phyloP scores from a whole-genome alignment of 2,888 invertebrate genomes.

The Epistrophella euchroma region DNA sequence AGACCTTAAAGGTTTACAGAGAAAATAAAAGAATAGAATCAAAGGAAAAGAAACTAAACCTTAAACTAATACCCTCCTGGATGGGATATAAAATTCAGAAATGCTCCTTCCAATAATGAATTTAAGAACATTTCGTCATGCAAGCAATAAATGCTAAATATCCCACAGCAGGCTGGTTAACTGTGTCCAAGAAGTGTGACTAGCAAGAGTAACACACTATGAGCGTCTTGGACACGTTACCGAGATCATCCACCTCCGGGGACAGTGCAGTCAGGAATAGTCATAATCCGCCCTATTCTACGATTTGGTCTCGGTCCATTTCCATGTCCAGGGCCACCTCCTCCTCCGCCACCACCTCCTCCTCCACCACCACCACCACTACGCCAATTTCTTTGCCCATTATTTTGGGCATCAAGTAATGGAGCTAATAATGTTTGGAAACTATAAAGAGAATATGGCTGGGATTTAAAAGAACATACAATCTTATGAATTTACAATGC shows the following conservation, averaged over 20 bases:
- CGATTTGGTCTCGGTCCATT: constrained; percentile 72
- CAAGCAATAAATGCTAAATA: constrained; percentile 54
- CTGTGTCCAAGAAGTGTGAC: constrained; percentile 64
- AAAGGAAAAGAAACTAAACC: not conserved
- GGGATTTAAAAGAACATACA: not conserved
- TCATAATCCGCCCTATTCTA: constrained; percentile 73
- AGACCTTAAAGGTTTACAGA: not conserved
- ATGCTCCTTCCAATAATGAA: constrained; percentile 62
- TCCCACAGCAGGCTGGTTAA: constrained; percentile 29
- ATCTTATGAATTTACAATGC: constrained; percentile 66
- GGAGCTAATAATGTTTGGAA: constrained; percentile 71
- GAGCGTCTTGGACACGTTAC: constrained; percentile 69
- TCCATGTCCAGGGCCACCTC: constrained; percentile 60
- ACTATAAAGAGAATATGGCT: constrained; percentile 40
- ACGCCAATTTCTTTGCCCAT: constrained; percentile 30
- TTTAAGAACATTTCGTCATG: constrained; percentile 72
- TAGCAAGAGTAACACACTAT: constrained; percentile 26
- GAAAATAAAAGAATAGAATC: not conserved
- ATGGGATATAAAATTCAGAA: constrained; percentile 47
- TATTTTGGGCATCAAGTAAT: constrained; percentile 51
- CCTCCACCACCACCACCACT: constrained; percentile 52
- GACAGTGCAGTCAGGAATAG: constrained; percentile 73
- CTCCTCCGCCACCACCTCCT: constrained; percentile 48
- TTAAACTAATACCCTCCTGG: constrained; percentile 29
- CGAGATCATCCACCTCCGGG: constrained; percentile 76